Conservation (phyloP, 2,113 vertebrate genomes). For the Engystomops pustulosus region DNA sequence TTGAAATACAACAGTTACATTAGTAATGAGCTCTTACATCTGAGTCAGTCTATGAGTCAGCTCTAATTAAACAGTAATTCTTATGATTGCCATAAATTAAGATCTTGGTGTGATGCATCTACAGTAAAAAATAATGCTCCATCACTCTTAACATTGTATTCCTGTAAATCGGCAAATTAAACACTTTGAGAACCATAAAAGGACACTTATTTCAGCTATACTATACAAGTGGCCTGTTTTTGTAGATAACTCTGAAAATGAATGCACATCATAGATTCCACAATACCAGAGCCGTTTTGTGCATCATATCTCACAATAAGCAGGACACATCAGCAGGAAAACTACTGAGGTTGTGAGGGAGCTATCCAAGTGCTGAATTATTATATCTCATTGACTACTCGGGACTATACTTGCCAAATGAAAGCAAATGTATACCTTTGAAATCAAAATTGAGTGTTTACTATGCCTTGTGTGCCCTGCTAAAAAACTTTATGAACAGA, state of each 20-base stretch:
- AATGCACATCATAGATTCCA: not conserved
- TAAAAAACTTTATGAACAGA: not conserved
- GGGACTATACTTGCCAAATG: not conserved
- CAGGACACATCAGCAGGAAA: not conserved
- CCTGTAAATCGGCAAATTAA: conserved; percentile 3
- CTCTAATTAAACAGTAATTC: conserved; percentile 33
- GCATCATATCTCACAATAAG: conserved; percentile 29
- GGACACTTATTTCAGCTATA: not conserved
- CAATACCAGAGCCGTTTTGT: conserved; percentile 8
- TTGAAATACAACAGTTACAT: conserved; percentile 9
- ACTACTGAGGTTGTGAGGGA: not conserved
- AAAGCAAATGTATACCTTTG: conserved; percentile 3
- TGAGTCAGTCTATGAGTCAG: conserved; percentile 38
- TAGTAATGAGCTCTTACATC: conserved; percentile 11
- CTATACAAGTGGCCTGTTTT: not conserved
- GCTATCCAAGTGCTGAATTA: conserved; percentile 20
- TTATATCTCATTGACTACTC: conserved; percentile 20
- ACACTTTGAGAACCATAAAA: conserved; percentile 7
- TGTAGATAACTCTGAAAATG: conserved; percentile 14
- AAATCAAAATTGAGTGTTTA: conserved; percentile 16
- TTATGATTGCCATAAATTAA: conserved; percentile 12
- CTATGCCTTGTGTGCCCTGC: conserved; percentile 3
- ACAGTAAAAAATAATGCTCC: not conserved
- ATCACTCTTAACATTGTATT: not conserved
- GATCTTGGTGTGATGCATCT: conserved; percentile 6